Evolutionary conservation across 2,888 invertebrate genomes (phyloP).

Genomic region (Drosophila gaucha): DNA sequence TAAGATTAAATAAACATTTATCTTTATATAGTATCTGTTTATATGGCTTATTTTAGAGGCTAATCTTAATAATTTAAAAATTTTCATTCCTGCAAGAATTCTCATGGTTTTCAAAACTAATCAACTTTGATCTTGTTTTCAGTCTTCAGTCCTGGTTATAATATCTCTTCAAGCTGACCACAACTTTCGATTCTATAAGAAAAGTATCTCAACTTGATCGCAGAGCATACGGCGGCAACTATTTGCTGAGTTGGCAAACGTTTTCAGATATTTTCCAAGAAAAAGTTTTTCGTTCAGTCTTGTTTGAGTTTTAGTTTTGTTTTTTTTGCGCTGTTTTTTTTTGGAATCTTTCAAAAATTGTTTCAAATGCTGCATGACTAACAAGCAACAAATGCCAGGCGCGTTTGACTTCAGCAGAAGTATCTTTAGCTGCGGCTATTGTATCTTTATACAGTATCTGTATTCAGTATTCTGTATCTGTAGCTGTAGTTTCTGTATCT

Average conservation of each 20-base stretch:
- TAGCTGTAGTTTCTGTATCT: constrained; percentile 8
- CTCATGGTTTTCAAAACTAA: too few relatives aligned
- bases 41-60: too few relatives aligned
- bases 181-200: background rate
- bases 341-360: constrained; percentile 21
- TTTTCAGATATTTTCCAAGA: constrained; percentile 48
- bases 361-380: constrained; percentile 35
- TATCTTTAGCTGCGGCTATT: constrained; percentile 28
- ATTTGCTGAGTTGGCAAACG: constrained; percentile 43
- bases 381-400: constrained; percentile 32
- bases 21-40: background rate
- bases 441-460: too few relatives aligned
- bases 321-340: too few relatives aligned
- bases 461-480: constrained; percentile 12
- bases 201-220: background rate
- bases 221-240: constrained; percentile 8
- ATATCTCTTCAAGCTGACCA: background rate
- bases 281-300: constrained; percentile 44
- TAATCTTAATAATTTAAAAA: too few relatives aligned
- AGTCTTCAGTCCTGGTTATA: background rate
- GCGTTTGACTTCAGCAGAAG: constrained; percentile 40
- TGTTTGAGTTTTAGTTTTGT: too few relatives aligned
- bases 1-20: background rate
- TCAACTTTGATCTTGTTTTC: too few relatives aligned
- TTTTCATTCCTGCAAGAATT: too few relatives aligned